These are phyloP conservation scores for Pararge aegeria DNA, from an alignment of 1,140 invertebrate genomes.

Conservation along the genomic window DNA sequence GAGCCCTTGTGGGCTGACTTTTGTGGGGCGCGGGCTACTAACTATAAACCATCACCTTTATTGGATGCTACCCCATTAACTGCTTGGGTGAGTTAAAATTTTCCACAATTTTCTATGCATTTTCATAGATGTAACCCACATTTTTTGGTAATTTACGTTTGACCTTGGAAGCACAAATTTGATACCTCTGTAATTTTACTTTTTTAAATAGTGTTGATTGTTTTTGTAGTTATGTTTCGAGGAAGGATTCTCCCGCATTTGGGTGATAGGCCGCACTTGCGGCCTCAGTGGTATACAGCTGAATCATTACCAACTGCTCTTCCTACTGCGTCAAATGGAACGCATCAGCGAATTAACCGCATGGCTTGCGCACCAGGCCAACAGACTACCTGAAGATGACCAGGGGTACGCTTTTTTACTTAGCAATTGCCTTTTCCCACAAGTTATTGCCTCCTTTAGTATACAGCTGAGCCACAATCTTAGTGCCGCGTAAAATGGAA, in stretches of 20 bases:
- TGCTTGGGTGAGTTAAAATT: constrained; percentile 46
- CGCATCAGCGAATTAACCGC: constrained; percentile 89
- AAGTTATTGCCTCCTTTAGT: too few relatives aligned
- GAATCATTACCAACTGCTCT: constrained; percentile 96
- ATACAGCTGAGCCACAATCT: too few relatives aligned
- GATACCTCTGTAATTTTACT: too few relatives aligned
- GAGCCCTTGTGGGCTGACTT: constrained; percentile 97
- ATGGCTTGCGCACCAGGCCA: constrained; percentile 89
- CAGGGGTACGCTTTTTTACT: constrained; percentile 37
- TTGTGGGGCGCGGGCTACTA: constrained; percentile 87
- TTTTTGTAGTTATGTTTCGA: constrained; percentile 57
- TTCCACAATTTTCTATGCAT: too few relatives aligned
- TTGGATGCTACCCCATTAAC: constrained; percentile 94
- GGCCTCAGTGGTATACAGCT: constrained; percentile 92
- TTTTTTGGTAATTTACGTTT: too few relatives aligned
- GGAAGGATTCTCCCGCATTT: constrained; percentile 56
- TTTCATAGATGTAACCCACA: too few relatives aligned
- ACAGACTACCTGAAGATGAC: constrained; percentile 71
- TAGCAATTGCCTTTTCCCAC: not conserved
- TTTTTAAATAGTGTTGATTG: not conserved
- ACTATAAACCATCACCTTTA: constrained; percentile 89
- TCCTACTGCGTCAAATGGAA: constrained; percentile 91
- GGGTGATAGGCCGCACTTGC: constrained; percentile 85
- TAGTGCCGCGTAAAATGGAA: too few relatives aligned
- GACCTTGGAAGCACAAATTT: too few relatives aligned